A percentile compares a stretch with the other conserved stretches of the same genome.
Conservation (phyloP, 1,140 invertebrate genomes). For the Bombyx mori region DNA sequence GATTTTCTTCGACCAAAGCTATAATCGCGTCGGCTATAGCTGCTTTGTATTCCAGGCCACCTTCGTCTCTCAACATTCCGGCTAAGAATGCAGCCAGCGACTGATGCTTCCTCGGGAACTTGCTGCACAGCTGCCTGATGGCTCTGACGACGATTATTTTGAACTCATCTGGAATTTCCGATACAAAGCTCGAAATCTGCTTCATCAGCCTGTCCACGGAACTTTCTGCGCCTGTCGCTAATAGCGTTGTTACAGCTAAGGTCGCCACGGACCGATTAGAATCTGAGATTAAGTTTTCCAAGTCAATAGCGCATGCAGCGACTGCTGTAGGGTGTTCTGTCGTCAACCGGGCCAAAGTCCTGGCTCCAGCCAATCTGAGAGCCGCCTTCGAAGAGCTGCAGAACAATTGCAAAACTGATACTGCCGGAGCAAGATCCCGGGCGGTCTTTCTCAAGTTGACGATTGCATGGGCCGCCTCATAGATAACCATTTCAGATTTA, state of each 20-base stretch:
- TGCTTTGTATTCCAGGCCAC: slow-evolving; percentile 98
- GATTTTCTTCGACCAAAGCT: slow-evolving; percentile 97
- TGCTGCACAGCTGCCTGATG: slow-evolving; percentile 90
- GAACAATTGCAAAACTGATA: slow-evolving; percentile 96
- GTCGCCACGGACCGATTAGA: slow-evolving; percentile 98
- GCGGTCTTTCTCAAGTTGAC: slow-evolving; percentile 91
- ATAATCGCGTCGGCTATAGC: slow-evolving; percentile 99
- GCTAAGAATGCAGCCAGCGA: slow-evolving; percentile 97
- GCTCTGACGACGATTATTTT: slow-evolving; percentile 98
- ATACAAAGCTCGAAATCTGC: slow-evolving; percentile 98
- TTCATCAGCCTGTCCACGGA: slow-evolving; percentile 99
- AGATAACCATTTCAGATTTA: slow-evolving; percentile 99
- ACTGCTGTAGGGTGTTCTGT: slow-evolving; percentile 94
- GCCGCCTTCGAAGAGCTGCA: slow-evolving; percentile 96
- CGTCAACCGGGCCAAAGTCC: slow-evolving; percentile 93
- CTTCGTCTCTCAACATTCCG: slow-evolving; percentile 97
- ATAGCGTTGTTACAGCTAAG: slow-evolving; percentile 96
- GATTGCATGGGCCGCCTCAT: slow-evolving; percentile 96
- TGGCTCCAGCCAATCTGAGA: slow-evolving; percentile 94
- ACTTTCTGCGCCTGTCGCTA: slow-evolving; percentile 98
- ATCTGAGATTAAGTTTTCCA: slow-evolving; percentile 98
- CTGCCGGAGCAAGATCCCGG: slow-evolving; percentile 91
- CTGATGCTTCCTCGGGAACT: slow-evolving; percentile 97
- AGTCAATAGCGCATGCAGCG: slow-evolving; percentile 96
- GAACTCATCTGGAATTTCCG: slow-evolving; percentile 99